phyloP scores from a whole-genome alignment of 2,113 vertebrate genomes.

The Neotragus pygmaeus region DNA sequence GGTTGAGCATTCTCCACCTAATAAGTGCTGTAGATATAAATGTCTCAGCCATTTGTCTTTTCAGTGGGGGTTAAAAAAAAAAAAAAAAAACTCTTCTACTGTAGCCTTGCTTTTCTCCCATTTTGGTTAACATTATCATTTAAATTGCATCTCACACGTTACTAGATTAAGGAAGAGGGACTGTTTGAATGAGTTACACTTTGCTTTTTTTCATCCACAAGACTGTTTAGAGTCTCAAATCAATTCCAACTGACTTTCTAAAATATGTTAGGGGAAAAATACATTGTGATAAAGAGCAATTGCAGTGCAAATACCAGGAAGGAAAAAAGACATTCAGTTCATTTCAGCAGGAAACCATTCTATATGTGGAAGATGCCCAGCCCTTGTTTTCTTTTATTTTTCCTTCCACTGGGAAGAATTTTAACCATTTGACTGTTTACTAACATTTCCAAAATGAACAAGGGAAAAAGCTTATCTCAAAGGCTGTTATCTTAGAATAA shows the following conservation, averaged over 20 bases:
- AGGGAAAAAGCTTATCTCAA: not conserved
- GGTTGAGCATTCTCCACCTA: conserved; percentile 51
- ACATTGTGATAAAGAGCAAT: conserved; percentile 40
- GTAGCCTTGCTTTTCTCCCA: not conserved
- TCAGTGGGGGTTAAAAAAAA: not conserved
- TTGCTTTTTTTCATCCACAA: conserved; percentile 52
- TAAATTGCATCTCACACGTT: conserved; percentile 57
- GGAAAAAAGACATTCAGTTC: not conserved
- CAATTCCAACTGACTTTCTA: conserved; percentile 55
- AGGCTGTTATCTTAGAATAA: not conserved
- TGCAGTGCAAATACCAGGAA: conserved; percentile 29
- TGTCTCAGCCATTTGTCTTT: conserved; percentile 65
- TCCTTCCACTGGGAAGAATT: not conserved
- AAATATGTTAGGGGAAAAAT: conserved; percentile 33
- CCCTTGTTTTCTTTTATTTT: not conserved
- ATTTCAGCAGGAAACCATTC: not conserved
- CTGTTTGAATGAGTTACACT: conserved; percentile 45
- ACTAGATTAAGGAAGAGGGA: conserved; percentile 47
- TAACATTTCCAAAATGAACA: not conserved
- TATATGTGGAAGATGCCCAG: not conserved
- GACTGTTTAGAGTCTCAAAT: conserved; percentile 51
- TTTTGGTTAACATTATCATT: conserved; percentile 65
- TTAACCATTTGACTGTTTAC: conserved; percentile 10
- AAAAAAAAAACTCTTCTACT: not conserved
- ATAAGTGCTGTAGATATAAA: conserved; percentile 31